Evolutionary conservation across 2,888 invertebrate genomes (phyloP), one percentile per base, ranked within the genome.

Genomic region (Apotomis turbidana): DNA sequence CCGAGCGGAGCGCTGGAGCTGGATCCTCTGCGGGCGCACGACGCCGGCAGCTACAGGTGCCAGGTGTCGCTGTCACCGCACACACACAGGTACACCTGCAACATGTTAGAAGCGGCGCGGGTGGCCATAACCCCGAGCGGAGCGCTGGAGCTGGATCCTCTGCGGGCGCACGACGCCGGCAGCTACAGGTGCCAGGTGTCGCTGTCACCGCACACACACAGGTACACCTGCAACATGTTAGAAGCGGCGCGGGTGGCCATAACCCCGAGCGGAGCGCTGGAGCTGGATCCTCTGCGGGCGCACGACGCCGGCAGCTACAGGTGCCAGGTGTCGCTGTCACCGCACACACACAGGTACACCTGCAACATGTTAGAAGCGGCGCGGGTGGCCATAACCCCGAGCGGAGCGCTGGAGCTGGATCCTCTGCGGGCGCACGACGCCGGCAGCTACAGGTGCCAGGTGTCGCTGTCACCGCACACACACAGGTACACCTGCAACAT

Each of bases 371-470:
- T 15, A 15, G 15, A 15, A 15, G 15, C 15, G 15, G 15, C 15
- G 15, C 8, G 44, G n/a, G 8, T 9, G 13, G 46, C 44, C 3
- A 46, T 9, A 44, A 41, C 3, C n/a, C 3, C 27, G 3, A 38
- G 97, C 78, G 98, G 98, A 54, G 97, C 98, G 57, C 93, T 99
- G 71, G 99, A 99, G 94, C 96, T 99, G 72, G 97, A 97, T 82
- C 96, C 97, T 78, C 95, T 98, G 58, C 92, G 95, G 41, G 90
- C 94, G 49, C 94, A 95, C 68, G 98, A 99, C 93, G 95, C 97
- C 38, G 99, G 97, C 57, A 13, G 54, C 5, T 99, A 99, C 91
- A 95, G 96, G 81, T 99, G 98, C 87, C 95, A 96, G 74, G 96
- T 96, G 0, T 91, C 94, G 51, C 88, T 94, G 3, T 87, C 90